Base-by-base conservation (phyloP, 2,797 vertebrate species). In the Pyrrhura leucotis region DNA sequence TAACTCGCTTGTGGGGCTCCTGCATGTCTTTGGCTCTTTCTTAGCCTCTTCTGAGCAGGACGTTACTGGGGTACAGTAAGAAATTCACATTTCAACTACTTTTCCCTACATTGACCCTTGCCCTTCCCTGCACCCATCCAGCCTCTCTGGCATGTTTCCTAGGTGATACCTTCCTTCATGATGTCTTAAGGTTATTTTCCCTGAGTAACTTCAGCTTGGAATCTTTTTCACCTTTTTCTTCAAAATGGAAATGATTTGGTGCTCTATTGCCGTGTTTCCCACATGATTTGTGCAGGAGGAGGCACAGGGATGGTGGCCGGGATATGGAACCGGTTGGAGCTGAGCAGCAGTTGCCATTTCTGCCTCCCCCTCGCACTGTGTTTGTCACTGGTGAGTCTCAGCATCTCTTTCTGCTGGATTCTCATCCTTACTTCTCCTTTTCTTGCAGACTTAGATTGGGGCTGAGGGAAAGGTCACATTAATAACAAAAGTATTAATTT, bases 401-500 rank as follows among this genome's bases (percentile, higher is more conserved):
- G 31, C 14, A 4, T 42, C 51, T 72, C 17, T 68, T 80, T 45
- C 21, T 93, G 16, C 35, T 63, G 47, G 48, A 84, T 84, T 81
- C 67, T 71, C 61, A 51, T 92, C 35, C 62, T 78, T 62, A 7
- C n/a, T 61, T 92, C 66, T 80, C 35, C 33, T 63, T 48, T 61
- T 81, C 65, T 75, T 54, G 26, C 45, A 92, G 67, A 25, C 29
- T 93, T 81, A 79, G 84, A 91, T n/a, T 91, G 40, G 11, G 28
- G 26, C 85, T 82, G 80, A 89, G 67, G 67, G 91, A 96, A 95
- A 97, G 96, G 90, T 94, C 93, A 93, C 77, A 50, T 86, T 96
- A 85, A 95, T 96, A 93, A 94, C 88, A 91, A 63, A 93, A 93
- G 80, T 95, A 95, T 95, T 97, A 92, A 95, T 96, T 96, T 91